Conservation (phyloP, 92 coral and sea anemone genomes). For the Porites evermanni region DNA sequence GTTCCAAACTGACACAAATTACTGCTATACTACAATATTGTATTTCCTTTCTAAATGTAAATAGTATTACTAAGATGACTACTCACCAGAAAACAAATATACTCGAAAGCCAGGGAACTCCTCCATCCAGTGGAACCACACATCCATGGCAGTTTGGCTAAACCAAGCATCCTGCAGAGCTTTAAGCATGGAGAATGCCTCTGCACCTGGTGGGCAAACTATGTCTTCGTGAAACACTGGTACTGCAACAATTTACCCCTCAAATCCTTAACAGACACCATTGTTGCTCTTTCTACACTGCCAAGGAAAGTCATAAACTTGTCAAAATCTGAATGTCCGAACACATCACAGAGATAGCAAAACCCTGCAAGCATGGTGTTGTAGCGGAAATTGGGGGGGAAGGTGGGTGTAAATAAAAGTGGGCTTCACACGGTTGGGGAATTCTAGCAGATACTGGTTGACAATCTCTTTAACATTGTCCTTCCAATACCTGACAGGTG, state of each 20-base stretch:
- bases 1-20: too few relatives aligned
- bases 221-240: background rate
- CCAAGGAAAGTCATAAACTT: background rate
- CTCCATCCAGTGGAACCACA: too few relatives aligned
- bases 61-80: too few relatives aligned
- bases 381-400: constrained; percentile 23
- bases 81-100: too few relatives aligned
- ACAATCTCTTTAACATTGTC: constrained; percentile 35
- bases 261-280: background rate
- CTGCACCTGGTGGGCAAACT: background rate
- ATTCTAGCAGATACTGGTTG: constrained; percentile 51
- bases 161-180: background rate
- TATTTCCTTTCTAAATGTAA: too few relatives aligned
- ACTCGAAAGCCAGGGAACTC: too few relatives aligned
- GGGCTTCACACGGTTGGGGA: constrained; percentile 37
- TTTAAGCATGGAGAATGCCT: constrained; percentile 1
- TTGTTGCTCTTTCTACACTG: background rate
- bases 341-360: background rate
- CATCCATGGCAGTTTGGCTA: too few relatives aligned
- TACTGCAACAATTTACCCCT: background rate
- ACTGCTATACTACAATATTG: too few relatives aligned
- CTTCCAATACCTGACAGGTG: constrained; percentile 52
- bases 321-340: background rate
- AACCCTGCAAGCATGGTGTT: constrained; percentile 8
- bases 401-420: constrained; percentile 49